phyloP scores from a whole-genome alignment of 2,113 vertebrate species.

The Marcusenius ussheri region DNA sequence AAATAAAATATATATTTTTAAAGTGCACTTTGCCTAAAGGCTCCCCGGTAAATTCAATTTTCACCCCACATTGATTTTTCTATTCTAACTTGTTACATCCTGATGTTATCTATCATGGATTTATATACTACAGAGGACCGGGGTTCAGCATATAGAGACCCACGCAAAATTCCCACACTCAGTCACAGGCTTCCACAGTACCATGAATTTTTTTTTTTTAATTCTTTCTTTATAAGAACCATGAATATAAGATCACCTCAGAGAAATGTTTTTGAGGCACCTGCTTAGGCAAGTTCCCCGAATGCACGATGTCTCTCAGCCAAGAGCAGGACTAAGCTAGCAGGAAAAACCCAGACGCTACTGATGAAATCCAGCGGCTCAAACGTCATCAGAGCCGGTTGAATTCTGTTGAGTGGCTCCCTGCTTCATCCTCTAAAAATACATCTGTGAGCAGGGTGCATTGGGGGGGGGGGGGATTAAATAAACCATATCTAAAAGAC shows the following conservation, averaged over 20 bases:
- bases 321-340: background rate
- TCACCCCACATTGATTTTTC: constrained; percentile 90
- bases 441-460: constrained; percentile 20
- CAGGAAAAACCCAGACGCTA: constrained; percentile 21
- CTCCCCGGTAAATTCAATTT: constrained; percentile 94
- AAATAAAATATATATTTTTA: constrained; percentile 84
- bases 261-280: background rate
- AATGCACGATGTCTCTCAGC: constrained; percentile 15
- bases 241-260: constrained; percentile 18
- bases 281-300: constrained; percentile 10
- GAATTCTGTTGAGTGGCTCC: constrained; percentile 18
- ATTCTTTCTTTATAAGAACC: constrained; percentile 4
- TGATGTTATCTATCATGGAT: constrained; percentile 69
- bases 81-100: constrained; percentile 73
- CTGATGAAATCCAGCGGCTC: constrained; percentile 26
- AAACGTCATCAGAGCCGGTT: constrained; percentile 21
- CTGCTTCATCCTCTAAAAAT: constrained; percentile 36
- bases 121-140: constrained; percentile 32
- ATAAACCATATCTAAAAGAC: constrained; percentile 24
- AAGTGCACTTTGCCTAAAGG: constrained; percentile 94
- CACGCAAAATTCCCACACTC: background rate
- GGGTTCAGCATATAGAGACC: constrained; percentile 22
- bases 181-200: background rate
- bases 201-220: background rate
- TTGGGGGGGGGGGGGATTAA: background rate